Evolutionary conservation across 2,888 invertebrate genomes (phyloP).

Genomic region (Hipparchia sbordonii): DNA sequence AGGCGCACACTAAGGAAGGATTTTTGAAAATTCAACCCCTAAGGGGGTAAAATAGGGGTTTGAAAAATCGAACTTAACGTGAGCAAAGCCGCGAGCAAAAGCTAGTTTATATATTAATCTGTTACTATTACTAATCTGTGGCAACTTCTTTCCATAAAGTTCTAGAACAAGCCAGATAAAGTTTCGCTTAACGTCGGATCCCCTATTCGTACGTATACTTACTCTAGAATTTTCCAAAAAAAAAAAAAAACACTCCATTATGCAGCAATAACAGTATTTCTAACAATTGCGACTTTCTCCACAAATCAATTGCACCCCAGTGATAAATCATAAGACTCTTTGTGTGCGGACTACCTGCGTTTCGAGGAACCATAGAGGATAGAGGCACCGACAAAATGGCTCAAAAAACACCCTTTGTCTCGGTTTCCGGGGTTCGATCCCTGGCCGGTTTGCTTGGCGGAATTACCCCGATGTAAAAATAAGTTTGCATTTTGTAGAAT

Average conservation of each 20-base stretch:
- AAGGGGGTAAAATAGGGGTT: too few relatives aligned
- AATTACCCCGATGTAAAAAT: constrained; percentile 10
- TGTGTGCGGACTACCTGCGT: neutral
- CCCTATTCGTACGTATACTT: too few relatives aligned
- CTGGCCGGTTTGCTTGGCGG: neutral
- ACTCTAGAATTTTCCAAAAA: too few relatives aligned
- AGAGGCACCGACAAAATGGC: constrained; percentile 13
- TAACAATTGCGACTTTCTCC: constrained; percentile 19
- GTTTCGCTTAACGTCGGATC: too few relatives aligned
- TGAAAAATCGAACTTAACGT: too few relatives aligned
- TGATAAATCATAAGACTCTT: constrained; percentile 15
- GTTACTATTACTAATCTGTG: too few relatives aligned
- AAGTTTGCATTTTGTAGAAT: neutral
- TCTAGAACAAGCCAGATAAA: too few relatives aligned
- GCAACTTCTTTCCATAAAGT: too few relatives aligned
- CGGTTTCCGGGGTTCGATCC: constrained; percentile 15
- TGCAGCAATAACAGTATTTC: constrained; percentile 2
- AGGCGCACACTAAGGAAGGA: too few relatives aligned
- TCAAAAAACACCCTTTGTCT: constrained; percentile 8
- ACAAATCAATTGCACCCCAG: constrained; percentile 19
- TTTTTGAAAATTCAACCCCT: too few relatives aligned
- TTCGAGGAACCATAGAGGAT: constrained; percentile 10
- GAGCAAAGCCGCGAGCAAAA: too few relatives aligned
- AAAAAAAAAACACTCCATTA: neutral
- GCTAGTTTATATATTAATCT: too few relatives aligned